Base-by-base conservation (phyloP, 2,888 invertebrate species). In the Xestia xanthographa region DNA sequence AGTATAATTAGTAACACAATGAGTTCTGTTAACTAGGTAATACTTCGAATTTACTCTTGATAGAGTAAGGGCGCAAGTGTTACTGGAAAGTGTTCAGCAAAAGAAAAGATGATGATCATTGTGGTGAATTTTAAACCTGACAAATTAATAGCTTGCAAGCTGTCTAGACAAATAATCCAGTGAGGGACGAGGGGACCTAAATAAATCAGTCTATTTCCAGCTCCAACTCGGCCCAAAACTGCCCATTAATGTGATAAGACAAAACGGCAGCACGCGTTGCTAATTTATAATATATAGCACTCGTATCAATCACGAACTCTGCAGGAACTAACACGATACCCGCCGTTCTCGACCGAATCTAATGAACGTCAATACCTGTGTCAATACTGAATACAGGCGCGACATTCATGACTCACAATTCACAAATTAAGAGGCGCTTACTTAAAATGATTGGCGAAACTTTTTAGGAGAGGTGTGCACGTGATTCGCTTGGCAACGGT, bases 251-350 rank as follows among this genome's bases (percentile, higher is more conserved):
- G 8, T 50, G 58, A 56, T 70, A 58, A 70, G 48, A 72, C 26
- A 62, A 80, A 82, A 53, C 53, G 75, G 6, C 34, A 50, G 67
- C 83, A 83, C 77, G 74, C 60, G 76, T 58, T 45, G 48, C 17
- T 79, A n/a, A 78, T 83, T 72, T 77, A 58, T n/a, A n/a, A n/a
- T n/a, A n/a, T 58, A 29, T 58, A 72, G 68, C 72, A 67, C 48
- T 67, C 66, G 29, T 84, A 72, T 84, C 80, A 67, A 76, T 74
- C 68, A 41, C 26, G n/a, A 71, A 67, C 63, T 34, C n/a, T 65
- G 70, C 68, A 67, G 62, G 84, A 72, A 83, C 83, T 75, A 50
- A 43, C 77, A 67, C 60, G 69, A 67, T 71, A 75, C 73, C 75
- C 43, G 58, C 41, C 71, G 53, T 83, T 75, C 56, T 63, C 41